A percentile compares a stretch with the other conserved stretches of the same genome.
Evolutionary conservation across 2,113 vertebrate species (phyloP).

Genomic region (Dasypus novemcinctus): DNA sequence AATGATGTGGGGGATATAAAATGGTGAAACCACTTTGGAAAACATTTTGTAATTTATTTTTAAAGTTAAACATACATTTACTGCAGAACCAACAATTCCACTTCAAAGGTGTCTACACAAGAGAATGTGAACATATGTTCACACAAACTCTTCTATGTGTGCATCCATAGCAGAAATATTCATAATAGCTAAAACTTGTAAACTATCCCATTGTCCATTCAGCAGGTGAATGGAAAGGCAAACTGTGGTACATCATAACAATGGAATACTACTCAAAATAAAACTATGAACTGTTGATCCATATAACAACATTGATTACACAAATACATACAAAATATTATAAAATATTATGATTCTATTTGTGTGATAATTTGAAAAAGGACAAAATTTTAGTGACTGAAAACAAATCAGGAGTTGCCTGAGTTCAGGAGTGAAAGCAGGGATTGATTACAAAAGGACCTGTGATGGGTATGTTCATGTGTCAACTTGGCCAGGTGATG

Average conservation of each 20-base stretch:
- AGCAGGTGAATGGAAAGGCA: neutral
- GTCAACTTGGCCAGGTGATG: neutral
- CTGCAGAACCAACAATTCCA: neutral
- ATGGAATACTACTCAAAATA: neutral
- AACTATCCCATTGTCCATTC: neutral
- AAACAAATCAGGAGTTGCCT: neutral
- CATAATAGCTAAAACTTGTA: neutral
- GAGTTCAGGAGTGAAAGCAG: neutral
- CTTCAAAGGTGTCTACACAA: neutral
- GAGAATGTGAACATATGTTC: neutral
- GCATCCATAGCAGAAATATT: neutral
- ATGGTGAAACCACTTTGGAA: neutral
- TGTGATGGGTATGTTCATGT: neutral
- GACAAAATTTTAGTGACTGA: neutral
- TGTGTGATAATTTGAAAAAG: neutral
- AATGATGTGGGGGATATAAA: neutral
- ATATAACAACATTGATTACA: neutral
- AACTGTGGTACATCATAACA: neutral
- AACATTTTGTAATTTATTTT: neutral
- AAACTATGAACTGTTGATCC: neutral
- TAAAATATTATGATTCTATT: neutral
- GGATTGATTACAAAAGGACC: neutral
- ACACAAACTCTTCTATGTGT: neutral
- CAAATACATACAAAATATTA: neutral
- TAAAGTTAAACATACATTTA: neutral